Evolutionary conservation across 2,797 vertebrate genomes (phyloP).

Genomic region (Gymnoscopelus braueri): DNA sequence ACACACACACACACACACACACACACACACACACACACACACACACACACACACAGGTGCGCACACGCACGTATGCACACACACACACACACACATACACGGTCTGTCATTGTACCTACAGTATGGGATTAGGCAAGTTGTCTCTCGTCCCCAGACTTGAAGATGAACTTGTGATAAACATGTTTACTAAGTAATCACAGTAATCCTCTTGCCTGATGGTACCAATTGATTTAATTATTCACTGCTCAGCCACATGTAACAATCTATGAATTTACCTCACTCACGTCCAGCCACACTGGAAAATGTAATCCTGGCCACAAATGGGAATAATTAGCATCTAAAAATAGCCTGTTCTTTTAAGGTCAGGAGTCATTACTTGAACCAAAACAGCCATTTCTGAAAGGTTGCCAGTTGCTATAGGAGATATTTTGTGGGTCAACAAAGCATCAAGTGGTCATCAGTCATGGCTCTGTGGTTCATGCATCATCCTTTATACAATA

Average conservation of each 20-base stretch:
- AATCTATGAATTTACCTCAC: constrained; percentile 7
- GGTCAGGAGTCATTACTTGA: too few species aligned
- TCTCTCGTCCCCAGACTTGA: constrained; percentile 9
- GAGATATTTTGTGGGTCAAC: too few species aligned
- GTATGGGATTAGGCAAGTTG: constrained; percentile 13
- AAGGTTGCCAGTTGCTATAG: too few species aligned
- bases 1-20: background rate
- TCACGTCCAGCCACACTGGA: background rate
- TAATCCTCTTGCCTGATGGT: constrained; percentile 25
- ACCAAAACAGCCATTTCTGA: too few species aligned
- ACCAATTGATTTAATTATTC: constrained; percentile 31
- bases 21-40: constrained; percentile 1
- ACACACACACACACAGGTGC: background rate
- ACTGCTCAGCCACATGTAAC: constrained; percentile 22
- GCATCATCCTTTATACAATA: too few species aligned
- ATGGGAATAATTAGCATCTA: background rate
- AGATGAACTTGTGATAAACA: constrained; percentile 6
- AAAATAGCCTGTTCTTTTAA: background rate
- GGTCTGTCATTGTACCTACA: too few species aligned
- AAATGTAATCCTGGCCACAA: background rate
- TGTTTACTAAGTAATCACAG: constrained; percentile 21
- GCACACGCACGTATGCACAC: constrained; percentile 3
- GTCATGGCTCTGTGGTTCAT: too few species aligned
- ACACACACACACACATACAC: constrained; percentile 3
- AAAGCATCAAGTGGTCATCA: too few species aligned